These are phyloP conservation scores for Euura saliciscinereae DNA, from an alignment of 1,140 invertebrate genomes.

Conservation along the genomic window DNA sequence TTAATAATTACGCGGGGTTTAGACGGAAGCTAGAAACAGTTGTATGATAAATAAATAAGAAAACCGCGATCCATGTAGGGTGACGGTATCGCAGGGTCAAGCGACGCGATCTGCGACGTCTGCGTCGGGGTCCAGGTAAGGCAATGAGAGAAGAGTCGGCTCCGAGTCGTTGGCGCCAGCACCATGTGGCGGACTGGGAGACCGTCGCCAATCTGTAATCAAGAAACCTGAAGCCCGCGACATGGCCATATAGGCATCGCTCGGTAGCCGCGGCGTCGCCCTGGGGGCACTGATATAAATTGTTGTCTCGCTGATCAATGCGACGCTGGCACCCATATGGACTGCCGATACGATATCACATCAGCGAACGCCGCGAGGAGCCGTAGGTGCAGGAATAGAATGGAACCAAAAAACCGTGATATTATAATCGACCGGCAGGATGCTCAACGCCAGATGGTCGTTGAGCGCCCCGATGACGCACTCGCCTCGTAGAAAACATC, in stretches of 20 bases:
- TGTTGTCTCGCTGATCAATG: conserved; percentile 17
- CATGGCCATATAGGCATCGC: conserved; percentile 27
- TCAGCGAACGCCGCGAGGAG: background rate
- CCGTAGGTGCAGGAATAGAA: background rate
- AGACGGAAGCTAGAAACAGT: no score
- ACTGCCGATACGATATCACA: no score
- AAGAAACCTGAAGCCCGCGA: conserved; percentile 29
- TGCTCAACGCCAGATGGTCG: conserved; percentile 38
- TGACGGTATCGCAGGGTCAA: background rate
- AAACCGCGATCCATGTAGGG: background rate
- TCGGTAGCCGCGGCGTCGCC: conserved; percentile 12
- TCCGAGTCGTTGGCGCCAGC: conserved; percentile 36
- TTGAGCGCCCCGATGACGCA: conserved; percentile 34
- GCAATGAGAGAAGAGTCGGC: conserved; percentile 34
- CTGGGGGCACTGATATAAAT: background rate
- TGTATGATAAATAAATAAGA: no score
- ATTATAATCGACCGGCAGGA: conserved; percentile 15
- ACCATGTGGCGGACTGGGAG: conserved; percentile 31
- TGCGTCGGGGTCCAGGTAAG: conserved; percentile 24
- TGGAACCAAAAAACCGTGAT: conserved; percentile 4
- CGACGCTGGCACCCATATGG: conserved; percentile 18
- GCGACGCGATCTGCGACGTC: background rate
- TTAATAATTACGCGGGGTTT: no score
- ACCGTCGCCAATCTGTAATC: conserved; percentile 32
- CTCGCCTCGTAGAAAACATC: conserved; percentile 32